Evolutionary conservation across 2,113 vertebrate genomes (phyloP).

Genomic region (Nothoprocta pentlandii): DNA sequence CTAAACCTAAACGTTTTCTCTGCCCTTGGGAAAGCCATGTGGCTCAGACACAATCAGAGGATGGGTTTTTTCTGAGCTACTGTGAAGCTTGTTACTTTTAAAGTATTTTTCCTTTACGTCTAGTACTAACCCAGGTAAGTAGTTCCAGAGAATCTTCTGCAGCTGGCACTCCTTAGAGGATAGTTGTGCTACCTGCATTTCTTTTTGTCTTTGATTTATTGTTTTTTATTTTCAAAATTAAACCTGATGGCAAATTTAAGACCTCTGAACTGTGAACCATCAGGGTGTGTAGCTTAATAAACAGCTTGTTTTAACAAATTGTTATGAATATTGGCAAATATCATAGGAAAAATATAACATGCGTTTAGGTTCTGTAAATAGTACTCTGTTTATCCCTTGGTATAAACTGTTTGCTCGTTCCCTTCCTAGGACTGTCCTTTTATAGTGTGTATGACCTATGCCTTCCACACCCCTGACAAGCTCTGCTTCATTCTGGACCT

Average conservation of each 20-base stretch:
- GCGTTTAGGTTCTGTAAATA: not conserved
- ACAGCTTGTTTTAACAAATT: not conserved
- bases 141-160: not conserved
- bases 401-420: not conserved
- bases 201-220: not conserved
- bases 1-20: rapidly evolving
- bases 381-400: not conserved
- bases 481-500: conserved; percentile 98
- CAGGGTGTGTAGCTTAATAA: not conserved
- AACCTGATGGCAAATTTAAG: not conserved
- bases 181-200: not conserved
- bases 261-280: not conserved
- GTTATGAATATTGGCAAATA: not conserved
- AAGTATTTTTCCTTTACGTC: not conserved
- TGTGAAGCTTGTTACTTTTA: not conserved
- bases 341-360: rapidly evolving
- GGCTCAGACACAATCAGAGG: not conserved
- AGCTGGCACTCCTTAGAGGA: not conserved
- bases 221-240: not conserved
- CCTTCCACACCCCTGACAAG: conserved; percentile 98
- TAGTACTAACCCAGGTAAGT: not conserved
- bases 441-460: conserved; percentile 99
- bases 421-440: conserved; percentile 92
- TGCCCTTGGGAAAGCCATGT: rapidly evolving
- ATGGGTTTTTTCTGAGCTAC: not conserved